These are phyloP conservation scores for Camponotus fellah DNA, from an alignment of 2,888 invertebrate species.

Conservation along the genomic window DNA sequence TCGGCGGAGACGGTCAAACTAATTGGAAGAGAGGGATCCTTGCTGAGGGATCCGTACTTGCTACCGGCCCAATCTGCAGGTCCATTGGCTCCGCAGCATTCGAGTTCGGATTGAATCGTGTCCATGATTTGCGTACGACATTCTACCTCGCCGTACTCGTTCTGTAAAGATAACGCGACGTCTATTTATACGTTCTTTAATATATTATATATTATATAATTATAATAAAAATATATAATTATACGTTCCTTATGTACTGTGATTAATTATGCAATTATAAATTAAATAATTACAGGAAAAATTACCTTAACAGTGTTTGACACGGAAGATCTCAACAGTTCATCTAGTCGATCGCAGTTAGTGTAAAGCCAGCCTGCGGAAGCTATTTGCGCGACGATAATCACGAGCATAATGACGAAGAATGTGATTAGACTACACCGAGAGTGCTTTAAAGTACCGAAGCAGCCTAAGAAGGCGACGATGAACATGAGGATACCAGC, in stretches of 20 bases:
- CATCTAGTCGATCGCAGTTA: conserved; percentile 90
- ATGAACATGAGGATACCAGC: conserved; percentile 91
- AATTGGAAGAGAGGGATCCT: conserved; percentile 86
- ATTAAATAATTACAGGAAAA: neutral
- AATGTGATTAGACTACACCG: conserved; percentile 93
- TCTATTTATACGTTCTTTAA: neutral
- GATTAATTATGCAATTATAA: neutral
- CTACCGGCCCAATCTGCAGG: conserved; percentile 91
- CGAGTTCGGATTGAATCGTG: conserved; percentile 87
- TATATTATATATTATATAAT: too few species aligned
- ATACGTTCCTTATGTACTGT: neutral
- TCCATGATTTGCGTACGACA: conserved; percentile 80
- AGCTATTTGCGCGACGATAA: conserved; percentile 92
- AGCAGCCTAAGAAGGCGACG: conserved; percentile 94
- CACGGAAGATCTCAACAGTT: conserved; percentile 87
- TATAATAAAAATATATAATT: too few species aligned
- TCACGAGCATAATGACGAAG: conserved; percentile 92
- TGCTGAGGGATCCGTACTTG: conserved; percentile 86
- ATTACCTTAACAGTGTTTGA: conserved; percentile 82
- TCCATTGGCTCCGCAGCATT: conserved; percentile 93
- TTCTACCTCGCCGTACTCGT: conserved; percentile 80
- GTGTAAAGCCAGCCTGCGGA: conserved; percentile 93
- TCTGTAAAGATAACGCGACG: conserved; percentile 70
- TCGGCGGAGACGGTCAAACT: conserved; percentile 87
- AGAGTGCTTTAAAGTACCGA: conserved; percentile 93